Evolutionary conservation across 2,797 vertebrate species (phyloP).

Genomic region (Tadarida brasiliensis): DNA sequence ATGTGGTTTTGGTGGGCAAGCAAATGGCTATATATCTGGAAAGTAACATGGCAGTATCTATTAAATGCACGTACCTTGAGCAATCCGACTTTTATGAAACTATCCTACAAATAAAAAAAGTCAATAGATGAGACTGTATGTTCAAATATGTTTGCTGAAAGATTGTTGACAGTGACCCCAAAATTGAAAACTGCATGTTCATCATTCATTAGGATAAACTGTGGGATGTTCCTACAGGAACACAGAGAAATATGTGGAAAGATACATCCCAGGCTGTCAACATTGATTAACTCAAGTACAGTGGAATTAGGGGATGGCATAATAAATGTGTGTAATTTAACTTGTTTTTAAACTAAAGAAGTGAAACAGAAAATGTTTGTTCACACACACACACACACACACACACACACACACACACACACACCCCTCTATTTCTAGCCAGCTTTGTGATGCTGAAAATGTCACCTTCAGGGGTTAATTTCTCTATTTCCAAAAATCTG

Average conservation of each 20-base stretch:
- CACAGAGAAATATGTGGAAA: not conserved
- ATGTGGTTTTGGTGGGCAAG: not conserved
- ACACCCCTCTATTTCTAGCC: not conserved
- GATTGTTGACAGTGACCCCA: not conserved
- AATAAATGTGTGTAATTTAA: not conserved
- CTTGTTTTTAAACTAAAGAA: constrained; percentile 44
- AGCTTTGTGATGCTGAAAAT: not conserved
- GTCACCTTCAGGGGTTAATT: not conserved
- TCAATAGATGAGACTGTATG: not conserved
- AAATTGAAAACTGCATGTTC: not conserved
- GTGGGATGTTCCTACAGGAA: not conserved
- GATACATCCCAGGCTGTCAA: not conserved
- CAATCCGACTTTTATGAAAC: constrained; percentile 17
- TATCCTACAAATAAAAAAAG: constrained; percentile 42
- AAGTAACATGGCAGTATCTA: constrained; percentile 1
- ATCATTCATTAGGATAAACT: not conserved
- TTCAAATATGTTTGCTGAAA: not conserved
- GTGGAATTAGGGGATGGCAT: not conserved
- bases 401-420: not conserved
- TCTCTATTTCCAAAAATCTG: constrained; percentile 46
- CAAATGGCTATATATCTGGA: not conserved
- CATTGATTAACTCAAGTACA: not conserved
- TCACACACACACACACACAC: not conserved
- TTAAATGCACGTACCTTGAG: not conserved
- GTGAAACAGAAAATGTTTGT: not conserved